Conservation (phyloP, 2,113 vertebrate species). For the Gambusia holbrooki region DNA sequence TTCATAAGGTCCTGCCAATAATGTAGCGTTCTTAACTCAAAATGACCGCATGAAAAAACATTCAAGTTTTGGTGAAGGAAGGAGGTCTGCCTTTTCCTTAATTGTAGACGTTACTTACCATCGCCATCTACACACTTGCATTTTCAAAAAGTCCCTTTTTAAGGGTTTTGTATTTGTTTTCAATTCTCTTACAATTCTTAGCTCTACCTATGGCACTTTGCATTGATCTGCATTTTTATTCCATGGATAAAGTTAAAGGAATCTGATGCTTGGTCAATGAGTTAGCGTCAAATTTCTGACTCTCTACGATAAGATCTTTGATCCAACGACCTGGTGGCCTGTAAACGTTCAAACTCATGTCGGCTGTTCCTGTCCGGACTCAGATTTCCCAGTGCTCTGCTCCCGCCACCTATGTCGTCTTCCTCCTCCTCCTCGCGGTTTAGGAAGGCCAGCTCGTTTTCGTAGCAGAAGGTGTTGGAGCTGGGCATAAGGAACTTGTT, state of each 20-base stretch:
- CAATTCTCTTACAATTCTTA: conserved; percentile 60
- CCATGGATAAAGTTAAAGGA: conserved; percentile 63
- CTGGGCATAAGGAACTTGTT: conserved; percentile 92
- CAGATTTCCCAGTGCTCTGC: conserved; percentile 82
- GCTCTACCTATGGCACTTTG: conserved; percentile 88
- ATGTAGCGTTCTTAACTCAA: conserved; percentile 63
- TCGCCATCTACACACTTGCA: conserved; percentile 38
- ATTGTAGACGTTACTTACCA: conserved; percentile 66
- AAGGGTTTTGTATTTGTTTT: conserved; percentile 24
- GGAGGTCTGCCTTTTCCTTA: conserved; percentile 70
- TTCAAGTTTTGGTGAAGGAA: conserved; percentile 83
- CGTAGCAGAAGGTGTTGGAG: conserved; percentile 94
- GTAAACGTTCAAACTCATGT: conserved; percentile 89
- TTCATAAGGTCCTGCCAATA: conserved; percentile 58
- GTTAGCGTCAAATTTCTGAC: conserved; percentile 91
- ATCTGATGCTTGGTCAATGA: conserved; percentile 55
- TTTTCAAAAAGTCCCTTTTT: conserved; percentile 25
- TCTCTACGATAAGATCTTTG: conserved; percentile 94
- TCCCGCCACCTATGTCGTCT: conserved; percentile 67
- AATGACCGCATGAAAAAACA: conserved; percentile 74
- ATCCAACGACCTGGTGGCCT: conserved; percentile 85
- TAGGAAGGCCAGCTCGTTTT: conserved; percentile 96
- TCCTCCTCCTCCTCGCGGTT: conserved; percentile 86
- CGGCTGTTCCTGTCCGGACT: conserved; percentile 88
- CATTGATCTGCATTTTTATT: conserved; percentile 84